Evolutionary conservation across 2,888 invertebrate genomes (phyloP).

Genomic region (Mimachlamys varia): DNA sequence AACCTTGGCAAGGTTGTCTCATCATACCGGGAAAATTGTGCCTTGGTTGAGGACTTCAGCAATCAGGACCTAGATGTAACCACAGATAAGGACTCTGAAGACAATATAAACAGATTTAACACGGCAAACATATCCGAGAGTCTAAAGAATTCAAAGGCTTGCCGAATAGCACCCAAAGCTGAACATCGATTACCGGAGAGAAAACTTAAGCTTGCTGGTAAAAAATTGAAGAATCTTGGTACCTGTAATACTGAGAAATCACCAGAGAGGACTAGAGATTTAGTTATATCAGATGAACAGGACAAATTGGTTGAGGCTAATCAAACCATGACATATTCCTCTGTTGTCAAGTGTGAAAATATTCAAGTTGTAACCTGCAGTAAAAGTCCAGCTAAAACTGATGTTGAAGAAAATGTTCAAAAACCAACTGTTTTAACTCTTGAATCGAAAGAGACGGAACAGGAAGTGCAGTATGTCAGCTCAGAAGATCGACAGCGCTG

Average conservation of each 20-base stretch:
- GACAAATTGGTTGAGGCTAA: not conserved
- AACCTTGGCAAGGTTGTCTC: constrained; percentile 15
- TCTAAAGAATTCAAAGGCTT: not conserved
- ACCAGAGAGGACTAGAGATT: not conserved
- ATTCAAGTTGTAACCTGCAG: not conserved
- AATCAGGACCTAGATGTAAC: not conserved
- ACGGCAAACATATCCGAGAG: not conserved
- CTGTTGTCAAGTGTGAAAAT: constrained; percentile 5
- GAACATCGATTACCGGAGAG: not conserved
- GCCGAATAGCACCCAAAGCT: not conserved
- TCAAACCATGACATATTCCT: not conserved
- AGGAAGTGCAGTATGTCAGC: constrained; percentile 13
- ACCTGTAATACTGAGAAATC: not conserved
- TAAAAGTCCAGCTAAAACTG: not conserved
- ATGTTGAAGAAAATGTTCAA: not conserved
- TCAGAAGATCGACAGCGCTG: not conserved
- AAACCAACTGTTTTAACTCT: not conserved
- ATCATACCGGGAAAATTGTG: not conserved
- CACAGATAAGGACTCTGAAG: not conserved
- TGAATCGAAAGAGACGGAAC: not conserved
- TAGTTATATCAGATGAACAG: not conserved
- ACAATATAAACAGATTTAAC: not conserved
- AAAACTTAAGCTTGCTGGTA: constrained; percentile 31
- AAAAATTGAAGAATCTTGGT: constrained; percentile 38
- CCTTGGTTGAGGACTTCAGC: not conserved